Base-by-base conservation (phyloP, 2,113 vertebrate genomes). In the Camelus bactrianus region DNA sequence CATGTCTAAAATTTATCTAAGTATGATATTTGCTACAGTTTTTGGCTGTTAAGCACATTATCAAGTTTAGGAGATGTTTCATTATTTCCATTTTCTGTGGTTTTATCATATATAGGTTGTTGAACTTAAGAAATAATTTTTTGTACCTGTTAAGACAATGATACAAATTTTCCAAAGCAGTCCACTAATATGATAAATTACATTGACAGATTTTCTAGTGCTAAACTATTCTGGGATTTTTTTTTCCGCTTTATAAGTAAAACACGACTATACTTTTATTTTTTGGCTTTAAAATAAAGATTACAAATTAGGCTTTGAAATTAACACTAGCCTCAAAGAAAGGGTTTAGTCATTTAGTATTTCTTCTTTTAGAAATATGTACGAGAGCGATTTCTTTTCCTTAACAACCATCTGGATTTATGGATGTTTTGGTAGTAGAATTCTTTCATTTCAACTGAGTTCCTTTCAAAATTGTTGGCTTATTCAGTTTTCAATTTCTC, bases 241-340 rank as follows among this genome's bases (percentile, higher is more conserved):
- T 38, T 58, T 28, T 84, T 54, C 26, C 24, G 13, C 86, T 76
- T 70, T 80, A n/a, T 84, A 62, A 77, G 52, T 52, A 48, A 77
- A 93, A 24, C 16, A 42, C 9, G 3, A 60, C 9, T n/a, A 76
- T 60, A 67, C 5, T 75, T 88, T 76, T 11, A 56, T 65, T 73
- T 89, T 35, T 42, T 73, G 35, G 26, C n/a, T 92, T 65, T 92
- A 56, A 73, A 80, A 91, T 72, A 46, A 72, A 64, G 20, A 14
- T 82, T 82, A 60, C 42, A 81, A 72, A 82, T 50, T 60, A 58
- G 52, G 11, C 50, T 91, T 91, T 62, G 42, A 92, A 91, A 82
- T 72, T 52, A 79, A 91, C 46, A 62, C 17, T 28, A 38, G 5
- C 30, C 16, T 86, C 28, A 80, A 56, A 81, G 35, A 81, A 81